phyloP scores from a whole-genome alignment of 2,888 invertebrate genomes.

The Chymomyza procnemis region DNA sequence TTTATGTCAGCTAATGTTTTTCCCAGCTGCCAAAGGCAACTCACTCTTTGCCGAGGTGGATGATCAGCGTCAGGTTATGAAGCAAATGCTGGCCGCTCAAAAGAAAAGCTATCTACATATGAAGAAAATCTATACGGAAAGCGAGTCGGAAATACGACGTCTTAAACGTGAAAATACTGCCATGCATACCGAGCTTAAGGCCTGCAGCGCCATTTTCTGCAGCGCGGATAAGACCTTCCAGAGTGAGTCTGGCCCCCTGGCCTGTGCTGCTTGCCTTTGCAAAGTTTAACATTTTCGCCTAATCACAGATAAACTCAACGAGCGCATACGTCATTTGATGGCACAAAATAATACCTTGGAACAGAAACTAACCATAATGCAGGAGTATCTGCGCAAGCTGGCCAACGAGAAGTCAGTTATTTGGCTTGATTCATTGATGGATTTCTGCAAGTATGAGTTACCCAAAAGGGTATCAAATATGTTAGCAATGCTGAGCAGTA shows the following conservation, averaged over 20 bases:
- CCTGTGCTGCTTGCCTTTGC: too few species aligned
- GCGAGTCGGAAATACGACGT: slow-evolving; percentile 76
- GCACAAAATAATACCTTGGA: slow-evolving; percentile 74
- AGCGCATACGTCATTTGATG: slow-evolving; percentile 69
- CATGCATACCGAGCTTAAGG: slow-evolving; percentile 76
- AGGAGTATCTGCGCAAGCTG: slow-evolving; percentile 71
- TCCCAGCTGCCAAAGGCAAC: slow-evolving; percentile 82
- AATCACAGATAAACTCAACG: slow-evolving; percentile 71
- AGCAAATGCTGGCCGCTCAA: slow-evolving; percentile 81
- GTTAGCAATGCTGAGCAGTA: slow-evolving; percentile 42
- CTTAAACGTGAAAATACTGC: slow-evolving; percentile 77
- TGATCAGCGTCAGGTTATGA: slow-evolving; percentile 83
- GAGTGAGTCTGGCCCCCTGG: slow-evolving; percentile 67
- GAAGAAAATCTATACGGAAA: slow-evolving; percentile 76
- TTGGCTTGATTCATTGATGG: slow-evolving; percentile 77
- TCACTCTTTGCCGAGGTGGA: slow-evolving; percentile 84
- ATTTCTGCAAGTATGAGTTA: slow-evolving; percentile 78
- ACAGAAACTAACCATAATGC: slow-evolving; percentile 65
- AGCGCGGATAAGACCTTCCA: slow-evolving; percentile 76
- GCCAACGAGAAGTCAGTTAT: slow-evolving; percentile 73
- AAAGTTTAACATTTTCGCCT: background rate
- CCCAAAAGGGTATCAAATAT: slow-evolving; percentile 8
- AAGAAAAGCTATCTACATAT: slow-evolving; percentile 81
- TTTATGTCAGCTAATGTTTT: too few species aligned
- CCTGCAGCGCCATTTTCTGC: slow-evolving; percentile 76